Evolutionary conservation across 2,888 invertebrate genomes (phyloP).

Genomic region (Epicampocera succincta): DNA sequence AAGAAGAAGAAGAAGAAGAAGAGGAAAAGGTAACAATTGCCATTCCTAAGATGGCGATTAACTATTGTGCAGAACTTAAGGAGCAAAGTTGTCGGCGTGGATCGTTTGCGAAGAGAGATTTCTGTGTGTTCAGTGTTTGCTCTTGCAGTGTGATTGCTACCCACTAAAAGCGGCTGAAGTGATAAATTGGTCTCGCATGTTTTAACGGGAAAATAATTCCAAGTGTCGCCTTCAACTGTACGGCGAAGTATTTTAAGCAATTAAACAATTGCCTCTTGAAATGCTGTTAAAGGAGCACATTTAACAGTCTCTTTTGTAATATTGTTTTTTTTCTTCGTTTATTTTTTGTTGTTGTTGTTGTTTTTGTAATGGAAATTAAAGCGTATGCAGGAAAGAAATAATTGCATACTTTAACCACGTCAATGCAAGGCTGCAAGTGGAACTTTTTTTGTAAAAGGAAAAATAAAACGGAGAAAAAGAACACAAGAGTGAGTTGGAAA

Average conservation of each 20-base stretch:
- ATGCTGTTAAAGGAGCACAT: slow-evolving; percentile 19
- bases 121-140: slow-evolving; percentile 26
- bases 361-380: slow-evolving; percentile 58
- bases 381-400: slow-evolving; percentile 64
- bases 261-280: slow-evolving; percentile 66
- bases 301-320: slow-evolving; percentile 10
- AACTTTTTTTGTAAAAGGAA: not conserved
- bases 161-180: slow-evolving; percentile 64
- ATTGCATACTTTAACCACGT: slow-evolving; percentile 60
- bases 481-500: not conserved
- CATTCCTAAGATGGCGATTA: not conserved
- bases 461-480: not conserved
- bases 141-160: slow-evolving; percentile 48
- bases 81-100: slow-evolving; percentile 31
- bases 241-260: slow-evolving; percentile 61
- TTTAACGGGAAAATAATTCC: slow-evolving; percentile 64
- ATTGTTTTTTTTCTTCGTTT: no score
- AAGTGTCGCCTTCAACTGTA: slow-evolving; percentile 64
- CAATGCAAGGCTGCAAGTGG: slow-evolving; percentile 34
- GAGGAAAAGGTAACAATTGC: not conserved
- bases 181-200: slow-evolving; percentile 69
- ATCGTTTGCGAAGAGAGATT: slow-evolving; percentile 1
- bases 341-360: no score
- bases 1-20: not conserved
- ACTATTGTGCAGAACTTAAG: slow-evolving; percentile 1